These are phyloP conservation scores for Sinocyclocheilus anophthalmus DNA, from an alignment of 2,113 vertebrate species.

Conservation along the genomic window DNA sequence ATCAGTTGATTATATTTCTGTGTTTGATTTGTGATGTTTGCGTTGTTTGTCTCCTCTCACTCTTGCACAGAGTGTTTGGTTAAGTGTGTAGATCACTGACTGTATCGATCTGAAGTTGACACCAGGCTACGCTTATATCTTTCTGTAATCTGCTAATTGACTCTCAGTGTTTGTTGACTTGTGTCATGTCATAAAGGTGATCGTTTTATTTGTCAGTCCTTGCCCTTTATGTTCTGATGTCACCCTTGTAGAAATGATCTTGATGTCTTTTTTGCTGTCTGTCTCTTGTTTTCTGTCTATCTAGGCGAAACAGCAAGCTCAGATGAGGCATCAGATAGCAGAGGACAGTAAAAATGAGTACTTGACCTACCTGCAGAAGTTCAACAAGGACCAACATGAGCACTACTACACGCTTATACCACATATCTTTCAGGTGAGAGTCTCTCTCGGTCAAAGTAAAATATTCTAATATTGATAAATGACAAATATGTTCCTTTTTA, in stretches of 20 bases:
- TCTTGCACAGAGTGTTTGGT: not conserved
- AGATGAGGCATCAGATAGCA: constrained; percentile 88
- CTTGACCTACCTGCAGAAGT: constrained; percentile 85
- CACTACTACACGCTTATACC: constrained; percentile 93
- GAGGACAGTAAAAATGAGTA: constrained; percentile 94
- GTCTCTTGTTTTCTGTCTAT: constrained; percentile 22
- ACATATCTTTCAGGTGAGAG: constrained; percentile 86
- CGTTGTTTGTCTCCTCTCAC: constrained; percentile 5
- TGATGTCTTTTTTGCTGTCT: not conserved
- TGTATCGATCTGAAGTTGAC: constrained; percentile 26
- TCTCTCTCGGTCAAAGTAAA: not conserved
- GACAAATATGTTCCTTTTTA: not conserved
- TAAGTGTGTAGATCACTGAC: constrained; percentile 5
- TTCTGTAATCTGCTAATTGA: constrained; percentile 21
- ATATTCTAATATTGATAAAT: not conserved
- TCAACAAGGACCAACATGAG: constrained; percentile 92
- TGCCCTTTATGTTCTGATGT: constrained; percentile 1
- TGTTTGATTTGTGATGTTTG: constrained; percentile 13
- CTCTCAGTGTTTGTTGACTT: constrained; percentile 20
- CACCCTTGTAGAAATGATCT: not conserved
- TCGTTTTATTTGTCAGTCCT: constrained; percentile 31
- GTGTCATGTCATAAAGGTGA: constrained; percentile 19
- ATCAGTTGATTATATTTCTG: constrained; percentile 19
- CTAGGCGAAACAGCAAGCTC: constrained; percentile 90
- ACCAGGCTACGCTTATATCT: constrained; percentile 14